Evolutionary conservation across 53 echinoderm and acorn worm genomes (phyloP), one percentile per base, ranked within the genome.

Genomic region (Stichopus horrens): DNA sequence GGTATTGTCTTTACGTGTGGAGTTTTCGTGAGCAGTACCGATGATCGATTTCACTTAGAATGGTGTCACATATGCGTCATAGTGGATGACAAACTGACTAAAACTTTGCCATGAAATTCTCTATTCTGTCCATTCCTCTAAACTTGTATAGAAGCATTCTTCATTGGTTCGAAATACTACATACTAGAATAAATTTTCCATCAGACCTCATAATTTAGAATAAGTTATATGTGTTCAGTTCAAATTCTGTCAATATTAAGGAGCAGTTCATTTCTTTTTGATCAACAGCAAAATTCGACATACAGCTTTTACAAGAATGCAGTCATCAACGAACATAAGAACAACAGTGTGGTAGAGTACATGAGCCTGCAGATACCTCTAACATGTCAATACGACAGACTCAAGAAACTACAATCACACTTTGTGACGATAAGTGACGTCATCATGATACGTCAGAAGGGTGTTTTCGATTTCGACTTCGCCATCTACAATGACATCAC

Each of bases 381-480:
- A 6, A 65, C 53, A 11, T 85, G 85, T 52, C 11, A 85, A 18
- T 85, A 85, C 53, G 85, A 85, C 10, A 9, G 66, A 18, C 16
- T 14, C 85, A 85, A 85, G 85, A 85, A 52, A 67, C 67, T 85
- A 7, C 23, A 85, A 52, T 85, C 85, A 1, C 68, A 85, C 51
- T 85, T 67, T 53, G 65, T 20, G 11, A 85, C 60, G 11, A 63
- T 85, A 14, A 23, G 21, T 65, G 68, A 68, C n/a, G 53, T 51
- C 52, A 67, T 85, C 60, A 51, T 63, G 11, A 85, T 13, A 67
- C 65, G 59, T 5, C 10, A 53, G 8, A 65, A 23, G 9, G 85
- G 85, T 11, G 8, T 66, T 52, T 85, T 85, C 52, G 68, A 85
- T 11, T 85, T 65, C 85, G 85, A 85, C 37, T 85, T 85, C 18